Conservation (phyloP, 2,113 vertebrate species). For the Rutilus rutilus region DNA sequence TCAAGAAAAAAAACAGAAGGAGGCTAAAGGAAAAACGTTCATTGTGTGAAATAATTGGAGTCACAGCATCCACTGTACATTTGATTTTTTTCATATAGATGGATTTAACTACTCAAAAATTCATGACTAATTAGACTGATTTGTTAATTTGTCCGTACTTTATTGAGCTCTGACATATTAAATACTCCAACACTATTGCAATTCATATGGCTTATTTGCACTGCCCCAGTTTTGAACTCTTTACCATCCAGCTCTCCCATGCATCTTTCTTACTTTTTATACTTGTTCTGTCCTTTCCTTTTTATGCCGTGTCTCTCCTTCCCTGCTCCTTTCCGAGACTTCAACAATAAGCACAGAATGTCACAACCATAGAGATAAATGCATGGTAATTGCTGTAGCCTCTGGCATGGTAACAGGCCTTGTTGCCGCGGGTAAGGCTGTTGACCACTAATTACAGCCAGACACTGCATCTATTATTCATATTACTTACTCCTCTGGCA, state of each 20-base stretch:
- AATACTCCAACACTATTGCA: slow-evolving; percentile 2
- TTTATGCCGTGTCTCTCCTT: slow-evolving; percentile 14
- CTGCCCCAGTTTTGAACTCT: background rate
- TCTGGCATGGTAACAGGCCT: slow-evolving; percentile 55
- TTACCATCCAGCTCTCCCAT: slow-evolving; percentile 7
- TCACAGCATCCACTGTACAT: slow-evolving; percentile 76
- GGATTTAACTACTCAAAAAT: background rate
- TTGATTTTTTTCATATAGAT: slow-evolving; percentile 47
- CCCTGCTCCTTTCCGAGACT: slow-evolving; percentile 14
- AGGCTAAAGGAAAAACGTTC: slow-evolving; percentile 67
- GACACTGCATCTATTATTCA: slow-evolving; percentile 61
- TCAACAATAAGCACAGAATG: slow-evolving; percentile 46
- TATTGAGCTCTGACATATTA: slow-evolving; percentile 25
- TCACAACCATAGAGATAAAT: slow-evolving; percentile 46
- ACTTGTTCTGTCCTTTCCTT: background rate
- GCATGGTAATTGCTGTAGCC: slow-evolving; percentile 64
- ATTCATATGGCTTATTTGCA: background rate
- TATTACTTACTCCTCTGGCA: slow-evolving; percentile 46
- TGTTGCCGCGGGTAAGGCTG: slow-evolving; percentile 49
- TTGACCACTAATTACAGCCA: slow-evolving; percentile 61
- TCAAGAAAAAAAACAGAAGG: background rate
- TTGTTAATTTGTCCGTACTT: slow-evolving; percentile 51
- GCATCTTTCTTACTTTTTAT: slow-evolving; percentile 40
- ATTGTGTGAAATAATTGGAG: slow-evolving; percentile 78
- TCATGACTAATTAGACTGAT: background rate